Evolutionary conservation across 2,888 invertebrate species (phyloP).

Genomic region (Phyllotreta striolata): DNA sequence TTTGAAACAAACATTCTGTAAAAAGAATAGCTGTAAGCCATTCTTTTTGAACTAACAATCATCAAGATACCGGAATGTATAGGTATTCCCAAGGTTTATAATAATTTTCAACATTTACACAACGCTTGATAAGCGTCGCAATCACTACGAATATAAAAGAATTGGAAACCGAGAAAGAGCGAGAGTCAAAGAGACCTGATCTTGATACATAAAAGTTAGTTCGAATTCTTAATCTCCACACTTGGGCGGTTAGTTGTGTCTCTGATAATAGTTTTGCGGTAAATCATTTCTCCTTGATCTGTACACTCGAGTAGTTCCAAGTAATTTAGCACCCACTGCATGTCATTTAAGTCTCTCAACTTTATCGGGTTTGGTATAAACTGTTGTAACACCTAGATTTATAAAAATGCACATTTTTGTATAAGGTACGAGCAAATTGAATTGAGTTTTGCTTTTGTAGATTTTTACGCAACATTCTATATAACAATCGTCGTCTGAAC

Average conservation of each 20-base stretch:
- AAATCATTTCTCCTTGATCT: slow-evolving; percentile 29
- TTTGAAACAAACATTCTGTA: no score
- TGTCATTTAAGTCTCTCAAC: slow-evolving; percentile 10
- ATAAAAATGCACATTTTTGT: no score
- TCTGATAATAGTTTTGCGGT: slow-evolving; percentile 31
- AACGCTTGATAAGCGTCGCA: background rate
- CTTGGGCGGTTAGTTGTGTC: slow-evolving; percentile 33
- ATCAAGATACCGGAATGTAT: background rate
- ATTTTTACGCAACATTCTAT: no score
- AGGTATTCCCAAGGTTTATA: no score
- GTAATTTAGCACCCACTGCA: slow-evolving; percentile 30
- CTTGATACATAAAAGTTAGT: slow-evolving; percentile 19
- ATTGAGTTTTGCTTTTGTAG: no score
- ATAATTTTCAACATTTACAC: no score
- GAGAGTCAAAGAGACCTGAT: slow-evolving; percentile 8
- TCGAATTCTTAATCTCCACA: slow-evolving; percentile 28
- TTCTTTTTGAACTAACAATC: background rate
- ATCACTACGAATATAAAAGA: background rate
- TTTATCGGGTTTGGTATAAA: background rate
- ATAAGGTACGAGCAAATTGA: no score
- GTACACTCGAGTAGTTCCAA: slow-evolving; percentile 26
- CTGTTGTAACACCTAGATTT: background rate
- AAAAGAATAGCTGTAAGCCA: background rate
- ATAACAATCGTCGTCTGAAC: no score
- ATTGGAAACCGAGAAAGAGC: background rate